Base-by-base conservation (phyloP, 2,797 vertebrate genomes). In the Syngnathus acus region DNA sequence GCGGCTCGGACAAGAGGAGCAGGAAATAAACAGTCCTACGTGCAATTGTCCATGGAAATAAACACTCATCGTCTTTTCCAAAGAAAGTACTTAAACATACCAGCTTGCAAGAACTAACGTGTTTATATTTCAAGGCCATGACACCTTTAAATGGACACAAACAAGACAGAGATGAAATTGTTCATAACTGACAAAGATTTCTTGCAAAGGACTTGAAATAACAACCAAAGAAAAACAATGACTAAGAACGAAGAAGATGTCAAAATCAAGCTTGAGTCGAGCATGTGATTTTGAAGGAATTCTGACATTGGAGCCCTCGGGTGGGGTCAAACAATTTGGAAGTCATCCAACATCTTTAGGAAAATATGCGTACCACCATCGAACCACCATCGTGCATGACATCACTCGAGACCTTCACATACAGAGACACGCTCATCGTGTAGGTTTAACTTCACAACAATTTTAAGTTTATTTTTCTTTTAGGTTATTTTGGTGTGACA, bases 11-110 rank as follows among this genome's bases (percentile, higher is more conserved):
- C 58, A 39, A n/a, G 38, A 21, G 57, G 4, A 47, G 47, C 48
- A 32, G 72, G 69, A 82, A 79, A 86, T 81, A 77, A 81, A 79
- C 64, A 77, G 21, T 74, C 42, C 14, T 42, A 26, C 14, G n/a
- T n/a, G 48, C 53, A 63, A 39, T 54, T 10, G 54, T 16, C 47
- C 17, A 21, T 66, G 68, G 68, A 66, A 71, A 74, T 74, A 78
- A 80, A 80, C 66, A 65, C 21, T 66, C 53, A 6, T 23, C 19
- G 47, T 67, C 69, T 68, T 72, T 59, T 62, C 68, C 66, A 75
- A 73, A 82, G 63, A 78, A 77, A 71, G 2, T 61, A 9, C 0
- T 45, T 0, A n/a, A 0, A 9, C 75, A 79, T 71, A 71, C 73
- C 71, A 61, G 65, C 62, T 5, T 58, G 75, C 70, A 78, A 76